phyloP scores from a whole-genome alignment of 2,797 vertebrate genomes.

The Eulemur rubriventer region DNA sequence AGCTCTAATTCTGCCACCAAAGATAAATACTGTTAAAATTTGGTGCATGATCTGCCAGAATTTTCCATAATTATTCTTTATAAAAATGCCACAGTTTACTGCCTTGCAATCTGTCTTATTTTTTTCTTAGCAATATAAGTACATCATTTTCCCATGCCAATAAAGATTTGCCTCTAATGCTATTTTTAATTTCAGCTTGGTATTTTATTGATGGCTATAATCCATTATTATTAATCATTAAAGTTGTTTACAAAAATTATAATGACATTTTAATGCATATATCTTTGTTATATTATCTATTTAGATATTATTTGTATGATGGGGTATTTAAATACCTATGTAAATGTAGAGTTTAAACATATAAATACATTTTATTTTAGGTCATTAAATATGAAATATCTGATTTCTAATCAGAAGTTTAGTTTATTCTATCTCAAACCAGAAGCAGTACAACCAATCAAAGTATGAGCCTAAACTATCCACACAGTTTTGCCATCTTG shows the following conservation, averaged over 20 bases:
- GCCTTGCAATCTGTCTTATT: neutral
- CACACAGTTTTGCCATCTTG: too few species aligned
- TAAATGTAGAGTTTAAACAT: neutral
- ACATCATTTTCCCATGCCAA: neutral
- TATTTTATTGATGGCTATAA: neutral
- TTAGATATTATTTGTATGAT: neutral
- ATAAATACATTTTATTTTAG: neutral
- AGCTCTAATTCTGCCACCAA: neutral
- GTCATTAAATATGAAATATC: too few species aligned
- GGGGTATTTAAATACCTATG: neutral
- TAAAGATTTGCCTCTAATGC: neutral
- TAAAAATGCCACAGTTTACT: neutral
- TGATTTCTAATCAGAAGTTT: too few species aligned
- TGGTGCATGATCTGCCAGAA: neutral
- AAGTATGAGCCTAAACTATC: too few species aligned
- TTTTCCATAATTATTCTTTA: conserved; percentile 21
- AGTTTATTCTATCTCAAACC: too few species aligned
- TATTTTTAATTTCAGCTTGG: neutral
- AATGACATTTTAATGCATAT: neutral
- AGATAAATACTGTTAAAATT: neutral
- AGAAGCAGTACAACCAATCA: too few species aligned
- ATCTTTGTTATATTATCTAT: neutral
- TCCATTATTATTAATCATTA: neutral
- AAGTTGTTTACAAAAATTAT: conserved; percentile 21
- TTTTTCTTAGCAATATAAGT: conserved; percentile 16